These are phyloP conservation scores for Pangasius krempfi DNA, from an alignment of 2,797 vertebrate species.

Conservation along the genomic window DNA sequence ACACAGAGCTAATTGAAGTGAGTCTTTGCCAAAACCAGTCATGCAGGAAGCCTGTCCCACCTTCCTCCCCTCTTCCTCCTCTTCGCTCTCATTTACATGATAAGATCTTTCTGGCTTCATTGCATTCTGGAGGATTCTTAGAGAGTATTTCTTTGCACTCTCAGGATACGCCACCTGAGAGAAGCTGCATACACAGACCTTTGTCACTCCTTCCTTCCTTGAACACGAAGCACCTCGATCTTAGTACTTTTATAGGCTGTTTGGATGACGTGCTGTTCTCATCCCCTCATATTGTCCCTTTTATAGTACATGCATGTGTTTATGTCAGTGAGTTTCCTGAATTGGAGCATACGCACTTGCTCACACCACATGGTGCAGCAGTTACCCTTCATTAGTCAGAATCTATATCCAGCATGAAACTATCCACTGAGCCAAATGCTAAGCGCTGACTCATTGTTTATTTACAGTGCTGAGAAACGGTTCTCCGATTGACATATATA, in stretches of 20 bases:
- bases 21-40: constrained; percentile 48
- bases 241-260: too few species aligned
- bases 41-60: constrained; percentile 29
- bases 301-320: background rate
- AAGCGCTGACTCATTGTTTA: constrained; percentile 46
- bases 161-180: background rate
- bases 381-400: constrained; percentile 46
- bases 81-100: constrained; percentile 32
- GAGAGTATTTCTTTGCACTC: background rate
- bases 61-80: constrained; percentile 30
- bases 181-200: background rate
- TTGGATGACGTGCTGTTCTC: background rate
- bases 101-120: constrained; percentile 4
- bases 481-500: background rate
- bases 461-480: constrained; percentile 26
- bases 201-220: constrained; percentile 7
- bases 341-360: background rate
- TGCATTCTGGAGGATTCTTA: constrained; percentile 24
- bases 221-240: background rate
- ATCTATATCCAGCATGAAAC: constrained; percentile 36
- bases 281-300: background rate
- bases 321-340: constrained; percentile 5
- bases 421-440: constrained; percentile 21
- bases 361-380: constrained; percentile 4
- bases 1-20: constrained; percentile 62